Evolutionary conservation across 2,113 vertebrate species (phyloP).

Genomic region (Odobenus rosmarus): DNA sequence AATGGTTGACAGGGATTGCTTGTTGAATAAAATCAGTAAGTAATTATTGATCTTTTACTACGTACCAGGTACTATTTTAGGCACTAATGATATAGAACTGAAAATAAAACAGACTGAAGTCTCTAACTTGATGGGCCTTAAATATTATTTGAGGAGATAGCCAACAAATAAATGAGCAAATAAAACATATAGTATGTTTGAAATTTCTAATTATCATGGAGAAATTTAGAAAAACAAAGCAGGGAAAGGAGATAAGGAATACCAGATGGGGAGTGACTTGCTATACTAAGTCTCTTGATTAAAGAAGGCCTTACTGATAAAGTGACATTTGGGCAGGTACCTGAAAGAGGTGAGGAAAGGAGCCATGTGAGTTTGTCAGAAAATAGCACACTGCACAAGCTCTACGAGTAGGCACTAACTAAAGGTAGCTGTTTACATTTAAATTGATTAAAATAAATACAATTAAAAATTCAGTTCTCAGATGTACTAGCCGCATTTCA

Average conservation of each 20-base stretch:
- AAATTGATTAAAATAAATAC: background rate
- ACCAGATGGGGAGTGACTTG: background rate
- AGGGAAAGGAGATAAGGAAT: background rate
- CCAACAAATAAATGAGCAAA: slow-evolving; percentile 9
- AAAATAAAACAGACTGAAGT: background rate
- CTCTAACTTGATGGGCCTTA: background rate
- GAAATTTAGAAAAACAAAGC: background rate
- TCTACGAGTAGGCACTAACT: background rate
- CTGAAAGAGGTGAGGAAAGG: background rate
- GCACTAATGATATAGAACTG: background rate
- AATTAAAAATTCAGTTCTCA: background rate
- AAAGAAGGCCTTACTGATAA: background rate
- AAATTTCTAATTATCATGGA: background rate
- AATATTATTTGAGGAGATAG: background rate
- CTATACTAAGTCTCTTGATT: background rate
- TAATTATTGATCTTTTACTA: background rate
- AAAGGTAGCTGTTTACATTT: background rate
- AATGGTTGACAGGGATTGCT: background rate
- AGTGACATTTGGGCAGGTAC: background rate
- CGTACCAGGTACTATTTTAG: background rate
- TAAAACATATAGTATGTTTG: background rate
- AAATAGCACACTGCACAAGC: background rate
- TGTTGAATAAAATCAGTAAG: background rate
- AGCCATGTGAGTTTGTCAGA: background rate
- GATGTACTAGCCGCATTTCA: background rate